A percentile compares a stretch with the other conserved stretches of the same genome.
Conservation (phyloP, 2,113 vertebrate genomes). For the Mustelus asterias region DNA sequence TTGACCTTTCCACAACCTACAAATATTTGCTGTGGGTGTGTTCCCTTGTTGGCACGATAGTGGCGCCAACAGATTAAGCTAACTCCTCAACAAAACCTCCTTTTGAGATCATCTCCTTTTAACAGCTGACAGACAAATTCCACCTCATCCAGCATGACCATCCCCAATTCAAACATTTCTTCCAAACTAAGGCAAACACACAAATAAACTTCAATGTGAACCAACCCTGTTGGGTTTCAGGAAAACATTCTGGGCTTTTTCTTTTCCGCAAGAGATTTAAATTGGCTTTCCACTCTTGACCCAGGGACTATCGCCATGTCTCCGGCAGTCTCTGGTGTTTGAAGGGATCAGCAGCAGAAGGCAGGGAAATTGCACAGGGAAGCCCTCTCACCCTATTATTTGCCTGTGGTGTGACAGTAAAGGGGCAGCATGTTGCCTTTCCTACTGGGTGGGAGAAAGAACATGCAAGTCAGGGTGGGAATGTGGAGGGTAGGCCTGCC, state of each 20-base stretch:
- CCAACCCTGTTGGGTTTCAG: neutral
- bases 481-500: neutral
- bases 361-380: neutral
- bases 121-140: neutral
- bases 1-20: neutral
- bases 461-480: neutral
- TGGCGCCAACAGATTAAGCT: neutral
- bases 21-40: neutral
- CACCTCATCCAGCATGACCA: neutral
- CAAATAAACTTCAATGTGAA: neutral
- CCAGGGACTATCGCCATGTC: neutral
- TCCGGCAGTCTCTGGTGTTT: neutral
- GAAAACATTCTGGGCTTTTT: neutral
- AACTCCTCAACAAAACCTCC: neutral
- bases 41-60: neutral
- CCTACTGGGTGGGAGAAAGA: neutral
- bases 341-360: neutral
- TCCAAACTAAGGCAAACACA: neutral
- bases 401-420: neutral
- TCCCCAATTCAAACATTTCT: neutral
- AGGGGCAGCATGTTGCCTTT: neutral
- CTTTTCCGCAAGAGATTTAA: neutral
- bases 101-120: neutral
- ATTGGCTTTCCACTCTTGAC: neutral
- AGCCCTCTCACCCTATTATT: neutral